These are phyloP conservation scores for Heliornis fulica DNA, from an alignment of 2,113 vertebrate genomes.

Conservation along the genomic window DNA sequence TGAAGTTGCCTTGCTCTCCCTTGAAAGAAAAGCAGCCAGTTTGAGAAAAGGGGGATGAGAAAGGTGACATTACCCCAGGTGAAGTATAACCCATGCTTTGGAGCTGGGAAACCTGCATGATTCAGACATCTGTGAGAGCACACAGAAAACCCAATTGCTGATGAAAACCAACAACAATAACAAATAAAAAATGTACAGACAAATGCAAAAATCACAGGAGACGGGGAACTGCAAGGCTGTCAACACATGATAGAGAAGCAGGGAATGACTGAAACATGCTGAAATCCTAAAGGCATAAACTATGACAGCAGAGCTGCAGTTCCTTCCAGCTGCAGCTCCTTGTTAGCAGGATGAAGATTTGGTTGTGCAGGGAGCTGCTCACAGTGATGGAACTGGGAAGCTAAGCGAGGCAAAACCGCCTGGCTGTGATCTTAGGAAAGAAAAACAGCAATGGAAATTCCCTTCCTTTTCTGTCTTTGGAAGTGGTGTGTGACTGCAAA, in stretches of 20 bases:
- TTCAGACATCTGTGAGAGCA: not conserved
- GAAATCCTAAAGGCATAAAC: not conserved
- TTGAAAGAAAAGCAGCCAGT: not conserved
- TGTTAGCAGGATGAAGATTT: not conserved
- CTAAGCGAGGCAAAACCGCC: not conserved
- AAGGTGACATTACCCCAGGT: not conserved
- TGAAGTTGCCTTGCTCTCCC: not conserved
- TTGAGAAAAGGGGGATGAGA: not conserved
- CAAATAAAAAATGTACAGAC: not conserved
- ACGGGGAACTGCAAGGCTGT: not conserved
- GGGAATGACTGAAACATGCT: not conserved
- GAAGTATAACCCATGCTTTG: not conserved
- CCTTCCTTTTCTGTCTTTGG: not conserved
- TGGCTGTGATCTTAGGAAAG: not conserved
- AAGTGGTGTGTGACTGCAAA: not conserved
- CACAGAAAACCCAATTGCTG: not conserved
- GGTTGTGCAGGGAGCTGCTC: not conserved
- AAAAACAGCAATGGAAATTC: not conserved
- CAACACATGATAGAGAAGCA: not conserved
- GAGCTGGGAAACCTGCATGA: not conserved
- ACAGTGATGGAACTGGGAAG: not conserved
- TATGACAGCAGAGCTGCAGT: fast-evolving
- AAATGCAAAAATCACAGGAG: not conserved
- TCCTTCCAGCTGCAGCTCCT: not conserved
- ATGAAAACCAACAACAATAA: not conserved